phyloP scores from a whole-genome alignment of 2,888 invertebrate genomes.

The Philopedon plagiatum region DNA sequence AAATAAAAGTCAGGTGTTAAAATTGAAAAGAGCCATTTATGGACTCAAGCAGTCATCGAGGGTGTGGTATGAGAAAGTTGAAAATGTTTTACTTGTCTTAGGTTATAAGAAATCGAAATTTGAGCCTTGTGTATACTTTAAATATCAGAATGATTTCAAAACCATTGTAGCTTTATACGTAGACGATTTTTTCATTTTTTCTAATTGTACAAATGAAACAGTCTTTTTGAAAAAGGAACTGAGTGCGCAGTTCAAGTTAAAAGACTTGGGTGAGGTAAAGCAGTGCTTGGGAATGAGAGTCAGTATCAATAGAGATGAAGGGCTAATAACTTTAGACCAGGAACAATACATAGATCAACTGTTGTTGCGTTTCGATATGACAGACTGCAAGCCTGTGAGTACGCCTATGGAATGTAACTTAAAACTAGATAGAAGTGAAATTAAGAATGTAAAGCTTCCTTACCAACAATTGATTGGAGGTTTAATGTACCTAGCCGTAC shows the following conservation, averaged over 20 bases:
- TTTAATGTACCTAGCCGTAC: constrained; percentile 26
- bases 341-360: constrained; percentile 27
- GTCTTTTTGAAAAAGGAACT: constrained; percentile 9
- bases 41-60: constrained; percentile 21
- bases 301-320: not conserved
- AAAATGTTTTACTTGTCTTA: not conserved
- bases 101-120: constrained; percentile 11
- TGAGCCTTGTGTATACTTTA: constrained; percentile 19
- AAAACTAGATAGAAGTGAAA: constrained; percentile 26
- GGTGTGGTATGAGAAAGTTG: constrained; percentile 22
- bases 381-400: constrained; percentile 31
- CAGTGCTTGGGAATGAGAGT: constrained; percentile 17
- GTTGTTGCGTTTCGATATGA: constrained; percentile 23
- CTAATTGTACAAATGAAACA: not conserved
- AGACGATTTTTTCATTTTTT: constrained; percentile 52
- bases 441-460: not conserved
- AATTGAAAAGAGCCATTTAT: constrained; percentile 13
- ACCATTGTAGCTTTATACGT: constrained; percentile 39
- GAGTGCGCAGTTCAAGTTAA: constrained; percentile 2
- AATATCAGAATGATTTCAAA: not conserved
- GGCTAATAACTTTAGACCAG: constrained; percentile 6
- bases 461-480: constrained; percentile 28
- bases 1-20: not conserved
- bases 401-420: constrained; percentile 54
- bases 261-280: constrained; percentile 18